Conservation (phyloP, 2,113 vertebrate species). For the Zapornia atra region DNA sequence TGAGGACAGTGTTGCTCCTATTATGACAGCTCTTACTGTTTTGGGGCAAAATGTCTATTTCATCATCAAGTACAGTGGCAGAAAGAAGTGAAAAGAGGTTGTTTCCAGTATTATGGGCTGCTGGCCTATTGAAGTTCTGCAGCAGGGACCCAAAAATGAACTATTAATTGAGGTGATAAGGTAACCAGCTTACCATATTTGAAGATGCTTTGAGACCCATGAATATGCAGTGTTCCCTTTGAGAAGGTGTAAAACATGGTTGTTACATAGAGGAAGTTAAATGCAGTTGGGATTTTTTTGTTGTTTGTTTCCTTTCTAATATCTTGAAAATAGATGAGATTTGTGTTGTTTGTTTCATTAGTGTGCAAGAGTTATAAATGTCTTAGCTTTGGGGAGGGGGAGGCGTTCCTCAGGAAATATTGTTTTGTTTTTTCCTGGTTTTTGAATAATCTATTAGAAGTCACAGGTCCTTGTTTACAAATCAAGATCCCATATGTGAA, state of each 20-base stretch:
- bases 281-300: not conserved
- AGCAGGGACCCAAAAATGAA: not conserved
- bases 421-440: not conserved
- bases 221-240: not conserved
- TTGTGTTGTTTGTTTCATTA: not conserved
- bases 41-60: not conserved
- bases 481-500: not conserved
- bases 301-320: not conserved
- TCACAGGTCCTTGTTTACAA: not conserved
- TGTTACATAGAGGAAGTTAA: not conserved
- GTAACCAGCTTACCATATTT: not conserved
- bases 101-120: not conserved
- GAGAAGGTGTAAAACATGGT: not conserved
- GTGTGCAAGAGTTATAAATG: not conserved
- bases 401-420: not conserved
- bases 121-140: not conserved
- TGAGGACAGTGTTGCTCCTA: not conserved
- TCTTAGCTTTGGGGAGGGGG: not conserved
- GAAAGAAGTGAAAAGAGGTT: not conserved
- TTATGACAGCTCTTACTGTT: not conserved
- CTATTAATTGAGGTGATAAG: not conserved
- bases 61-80: not conserved
- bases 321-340: not conserved
- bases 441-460: slow-evolving; percentile 28
- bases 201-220: not conserved